phyloP scores from a whole-genome alignment of 2,797 vertebrate genomes.

The Thaleichthys pacificus region DNA sequence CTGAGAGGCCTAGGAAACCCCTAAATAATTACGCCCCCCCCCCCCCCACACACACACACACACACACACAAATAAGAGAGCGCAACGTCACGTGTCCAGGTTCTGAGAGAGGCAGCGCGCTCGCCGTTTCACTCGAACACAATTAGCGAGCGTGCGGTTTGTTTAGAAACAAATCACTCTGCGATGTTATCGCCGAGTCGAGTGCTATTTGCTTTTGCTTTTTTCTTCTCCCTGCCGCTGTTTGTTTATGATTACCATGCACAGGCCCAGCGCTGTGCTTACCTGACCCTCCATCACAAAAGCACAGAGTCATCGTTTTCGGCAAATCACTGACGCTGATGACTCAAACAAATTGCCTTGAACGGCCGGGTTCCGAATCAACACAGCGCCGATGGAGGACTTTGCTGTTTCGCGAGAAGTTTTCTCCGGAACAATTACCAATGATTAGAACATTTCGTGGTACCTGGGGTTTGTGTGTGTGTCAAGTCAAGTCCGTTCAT shows the following conservation, averaged over 20 bases:
- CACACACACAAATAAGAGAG: too few relatives aligned
- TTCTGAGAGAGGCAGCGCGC: conserved; percentile 1
- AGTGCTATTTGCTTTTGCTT: not conserved
- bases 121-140: conserved; percentile 35
- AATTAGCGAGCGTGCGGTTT: conserved; percentile 31
- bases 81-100: not conserved
- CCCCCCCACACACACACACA: too few relatives aligned
- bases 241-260: conserved; percentile 20
- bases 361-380: not conserved
- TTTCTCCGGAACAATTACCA: too few relatives aligned
- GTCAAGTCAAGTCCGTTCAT: too few relatives aligned
- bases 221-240: not conserved
- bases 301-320: conserved; percentile 2
- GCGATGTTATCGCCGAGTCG: conserved; percentile 23
- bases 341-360: not conserved
- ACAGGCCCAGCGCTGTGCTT: not conserved
- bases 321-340: not conserved
- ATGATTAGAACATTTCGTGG: too few relatives aligned
- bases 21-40: too few relatives aligned
- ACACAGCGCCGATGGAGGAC: not conserved
- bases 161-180: conserved; percentile 31
- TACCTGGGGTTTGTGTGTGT: too few relatives aligned
- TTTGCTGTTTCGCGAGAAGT: not conserved
- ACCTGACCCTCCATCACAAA: not conserved
- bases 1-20: not conserved